Evolutionary conservation across 2,113 vertebrate species (phyloP), one percentile per base, ranked within the genome.

Genomic region (Coptodon rendalli): DNA sequence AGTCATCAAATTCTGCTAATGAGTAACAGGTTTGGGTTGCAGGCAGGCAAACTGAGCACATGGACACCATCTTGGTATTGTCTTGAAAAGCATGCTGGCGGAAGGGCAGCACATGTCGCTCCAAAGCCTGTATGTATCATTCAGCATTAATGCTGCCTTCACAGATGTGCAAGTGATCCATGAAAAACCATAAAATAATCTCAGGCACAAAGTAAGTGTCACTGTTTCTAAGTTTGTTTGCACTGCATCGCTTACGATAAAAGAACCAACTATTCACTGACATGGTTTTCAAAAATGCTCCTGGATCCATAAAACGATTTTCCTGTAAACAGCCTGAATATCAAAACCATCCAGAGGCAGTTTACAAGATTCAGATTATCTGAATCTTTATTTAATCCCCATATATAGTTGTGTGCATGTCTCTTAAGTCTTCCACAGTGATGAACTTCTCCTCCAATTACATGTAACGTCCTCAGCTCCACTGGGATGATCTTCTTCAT

Each of bases 171-270:
- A 31, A 76, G 0, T 45, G 6, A 45, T 1, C 7, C n/a, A 38
- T 0, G 34, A 22, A 38, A 68, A 68, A 0, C 63, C 7, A n/a
- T 71, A 40, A 40, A 19, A 2, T 19, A 40, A 76, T 45, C 40
- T 48, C 68, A 63, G 9, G 59, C 59, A 4, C 31, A 48, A 1
- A 11, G 2, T 48, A 76, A 29, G 9, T 29, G 68, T 48, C 13
- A 11, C 9, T 29, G 40, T 27, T 48, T 48, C 9, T 29, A 13
- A 27, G n/a, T 71, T 2, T 71, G 7, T 16, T 71, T 73, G 68
- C 45, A 7, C 2, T 24, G 40, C 38, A 34, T 61, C 5, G 2
- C 59, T 61, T 61, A 61, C 9, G 3, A 16, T 73, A 73, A 16
- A 45, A 71, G 63, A 40, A 68, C 36, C 6, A 73, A 4, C 38